A percentile compares a stretch with the other conserved stretches of the same genome.
Conservation (phyloP, 2,797 vertebrate genomes). For the Selene dorsalis region DNA sequence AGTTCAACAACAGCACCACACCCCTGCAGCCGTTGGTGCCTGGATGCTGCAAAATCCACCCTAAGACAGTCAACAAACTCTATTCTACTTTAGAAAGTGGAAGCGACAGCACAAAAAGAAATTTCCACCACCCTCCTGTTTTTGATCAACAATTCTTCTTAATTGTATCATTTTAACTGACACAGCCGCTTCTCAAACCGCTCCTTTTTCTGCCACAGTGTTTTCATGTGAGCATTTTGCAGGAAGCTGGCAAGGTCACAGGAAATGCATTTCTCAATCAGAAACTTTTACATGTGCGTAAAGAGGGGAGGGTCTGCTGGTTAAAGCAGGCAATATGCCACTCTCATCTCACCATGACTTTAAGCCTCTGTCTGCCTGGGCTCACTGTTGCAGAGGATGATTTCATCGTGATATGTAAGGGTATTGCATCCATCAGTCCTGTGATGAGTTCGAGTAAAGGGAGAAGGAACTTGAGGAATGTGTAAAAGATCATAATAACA, state of each 20-base stretch:
- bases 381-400: conserved; percentile 13
- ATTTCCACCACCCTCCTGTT: background rate
- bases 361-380: background rate
- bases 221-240: conserved; percentile 23
- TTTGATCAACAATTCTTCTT: conserved; percentile 7
- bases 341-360: conserved; percentile 13
- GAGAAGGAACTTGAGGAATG: background rate
- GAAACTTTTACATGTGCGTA: conserved; percentile 70
- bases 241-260: conserved; percentile 72
- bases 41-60: background rate
- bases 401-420: conserved; percentile 8
- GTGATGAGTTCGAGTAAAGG: background rate
- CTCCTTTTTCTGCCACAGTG: conserved; percentile 14
- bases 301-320: conserved; percentile 43
- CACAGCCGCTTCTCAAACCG: background rate
- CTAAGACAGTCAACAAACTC: background rate
- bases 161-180: background rate
- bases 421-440: background rate
- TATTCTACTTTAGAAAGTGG: background rate
- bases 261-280: conserved; percentile 81
- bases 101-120: background rate
- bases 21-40: background rate
- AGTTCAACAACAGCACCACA: conserved; percentile 1
- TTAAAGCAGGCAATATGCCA: conserved; percentile 21
- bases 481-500: conserved; percentile 18